phyloP scores from a whole-genome alignment of 1,140 invertebrate species.

The Musca vetustissima region DNA sequence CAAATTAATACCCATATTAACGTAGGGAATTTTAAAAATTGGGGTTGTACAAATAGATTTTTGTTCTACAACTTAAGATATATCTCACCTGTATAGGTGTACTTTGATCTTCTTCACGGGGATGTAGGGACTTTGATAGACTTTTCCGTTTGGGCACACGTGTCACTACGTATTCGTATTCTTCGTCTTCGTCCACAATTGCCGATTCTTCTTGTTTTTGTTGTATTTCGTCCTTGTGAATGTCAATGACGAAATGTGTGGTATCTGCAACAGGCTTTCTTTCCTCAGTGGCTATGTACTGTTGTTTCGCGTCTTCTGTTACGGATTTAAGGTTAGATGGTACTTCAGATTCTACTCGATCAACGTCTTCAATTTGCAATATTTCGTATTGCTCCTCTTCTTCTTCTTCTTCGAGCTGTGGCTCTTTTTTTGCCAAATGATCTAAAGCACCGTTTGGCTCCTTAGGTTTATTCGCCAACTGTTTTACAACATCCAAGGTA shows the following conservation, averaged over 20 bases:
- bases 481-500: not conserved
- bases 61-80: no score
- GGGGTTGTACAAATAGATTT: no score
- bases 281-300: not conserved
- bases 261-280: not conserved
- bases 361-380: constrained; percentile 8
- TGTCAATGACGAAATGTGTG: constrained; percentile 11
- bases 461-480: not conserved
- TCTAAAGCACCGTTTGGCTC: not conserved
- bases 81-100: not conserved
- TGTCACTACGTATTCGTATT: constrained; percentile 27
- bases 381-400: constrained; percentile 24
- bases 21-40: no score
- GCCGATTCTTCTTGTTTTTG: not conserved
- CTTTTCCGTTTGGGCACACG: constrained; percentile 15
- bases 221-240: not conserved
- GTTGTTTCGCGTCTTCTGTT: not conserved
- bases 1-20: no score
- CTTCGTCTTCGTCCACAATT: constrained; percentile 26
- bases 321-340: not conserved
- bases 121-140: not conserved
- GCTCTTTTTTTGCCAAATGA: not conserved
- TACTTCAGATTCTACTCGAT: not conserved
- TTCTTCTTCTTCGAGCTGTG: constrained; percentile 3
- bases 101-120: no score